Evolutionary conservation across 2,888 invertebrate genomes (phyloP).

Genomic region (Tineola bisselliella): DNA sequence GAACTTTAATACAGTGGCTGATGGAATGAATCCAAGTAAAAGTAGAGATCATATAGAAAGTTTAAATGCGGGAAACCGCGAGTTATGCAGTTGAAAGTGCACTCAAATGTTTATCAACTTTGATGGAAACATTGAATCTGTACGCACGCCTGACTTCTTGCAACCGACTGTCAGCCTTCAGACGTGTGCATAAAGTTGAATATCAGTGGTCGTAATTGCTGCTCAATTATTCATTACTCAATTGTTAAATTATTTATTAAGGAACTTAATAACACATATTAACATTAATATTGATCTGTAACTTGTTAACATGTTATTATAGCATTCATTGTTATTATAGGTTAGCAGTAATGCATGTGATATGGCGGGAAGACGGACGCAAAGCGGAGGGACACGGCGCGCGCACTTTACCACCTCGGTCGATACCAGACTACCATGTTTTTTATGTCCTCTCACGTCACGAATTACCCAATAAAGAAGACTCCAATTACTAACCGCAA

Average conservation of each 20-base stretch:
- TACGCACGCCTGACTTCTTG: not conserved
- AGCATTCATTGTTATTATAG: not conserved
- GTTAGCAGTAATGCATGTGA: not conserved
- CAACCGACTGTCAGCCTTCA: not conserved
- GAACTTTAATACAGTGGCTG: not conserved
- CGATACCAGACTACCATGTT: conserved; percentile 61
- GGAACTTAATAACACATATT: not conserved
- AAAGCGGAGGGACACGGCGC: conserved; percentile 29
- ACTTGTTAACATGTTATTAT: not conserved
- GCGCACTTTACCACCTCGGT: conserved; percentile 48
- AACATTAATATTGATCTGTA: not conserved
- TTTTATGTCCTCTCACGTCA: conserved; percentile 62
- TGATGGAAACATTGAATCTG: not conserved
- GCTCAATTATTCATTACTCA: not conserved
- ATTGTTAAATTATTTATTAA: not conserved
- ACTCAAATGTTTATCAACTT: not conserved
- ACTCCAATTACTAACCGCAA: conserved; percentile 45
- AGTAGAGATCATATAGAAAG: not conserved
- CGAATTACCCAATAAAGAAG: conserved; percentile 52
- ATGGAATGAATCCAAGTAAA: not conserved
- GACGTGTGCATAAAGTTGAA: not conserved
- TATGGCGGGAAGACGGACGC: not conserved
- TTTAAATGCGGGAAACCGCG: not conserved
- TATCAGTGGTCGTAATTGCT: not conserved
- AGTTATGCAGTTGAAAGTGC: not conserved